Conservation (phyloP, 2,113 vertebrate species). For the Rhipidura dahli region DNA sequence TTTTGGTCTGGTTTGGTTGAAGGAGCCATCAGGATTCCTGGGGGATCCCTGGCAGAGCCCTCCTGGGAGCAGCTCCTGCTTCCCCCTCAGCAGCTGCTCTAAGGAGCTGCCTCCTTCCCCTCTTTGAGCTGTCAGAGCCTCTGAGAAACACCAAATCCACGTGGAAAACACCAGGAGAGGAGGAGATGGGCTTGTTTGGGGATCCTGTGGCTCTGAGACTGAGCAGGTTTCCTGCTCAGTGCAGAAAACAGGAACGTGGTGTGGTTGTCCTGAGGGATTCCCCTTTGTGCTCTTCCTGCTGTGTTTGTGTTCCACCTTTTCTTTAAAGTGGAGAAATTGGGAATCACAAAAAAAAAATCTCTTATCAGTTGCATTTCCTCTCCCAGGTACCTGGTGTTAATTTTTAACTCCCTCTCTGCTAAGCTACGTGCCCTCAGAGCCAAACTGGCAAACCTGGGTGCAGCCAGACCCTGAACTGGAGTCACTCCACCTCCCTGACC, state of each 20-base stretch:
- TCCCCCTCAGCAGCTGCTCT: background rate
- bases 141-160: background rate
- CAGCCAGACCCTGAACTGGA: background rate
- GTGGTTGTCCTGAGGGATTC: background rate
- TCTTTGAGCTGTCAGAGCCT: background rate
- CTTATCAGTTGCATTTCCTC: background rate
- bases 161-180: background rate
- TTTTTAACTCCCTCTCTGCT: background rate
- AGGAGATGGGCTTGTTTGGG: background rate
- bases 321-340: background rate
- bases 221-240: background rate
- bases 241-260: rapidly evolving
- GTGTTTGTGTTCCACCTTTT: background rate
- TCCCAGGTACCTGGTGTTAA: background rate
- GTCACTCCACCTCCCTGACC: background rate
- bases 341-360: background rate
- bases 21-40: rapidly evolving
- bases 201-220: background rate
- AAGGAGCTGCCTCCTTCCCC: background rate
- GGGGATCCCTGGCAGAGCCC: background rate
- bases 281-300: background rate
- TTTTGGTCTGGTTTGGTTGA: background rate
- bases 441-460: background rate
- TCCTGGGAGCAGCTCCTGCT: background rate
- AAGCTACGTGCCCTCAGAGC: background rate